Percentiles rank a stretch among this genome's conserved stretches.
These are phyloP conservation scores for Oreochromis aureus DNA, from an alignment of 2,113 vertebrate genomes.

Conservation along the genomic window DNA sequence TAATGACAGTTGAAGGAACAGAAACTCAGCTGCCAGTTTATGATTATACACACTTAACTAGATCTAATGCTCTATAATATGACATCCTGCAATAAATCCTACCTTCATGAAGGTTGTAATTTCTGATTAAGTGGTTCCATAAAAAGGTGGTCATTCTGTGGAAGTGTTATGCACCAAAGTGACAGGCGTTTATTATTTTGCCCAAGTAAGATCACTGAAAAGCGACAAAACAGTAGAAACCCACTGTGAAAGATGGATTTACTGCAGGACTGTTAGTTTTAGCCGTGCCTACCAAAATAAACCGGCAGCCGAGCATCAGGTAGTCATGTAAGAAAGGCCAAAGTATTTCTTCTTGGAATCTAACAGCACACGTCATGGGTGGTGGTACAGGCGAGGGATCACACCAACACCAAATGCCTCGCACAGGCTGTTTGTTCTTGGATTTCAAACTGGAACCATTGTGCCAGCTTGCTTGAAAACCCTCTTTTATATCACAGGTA, in stretches of 20 bases:
- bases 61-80: neutral
- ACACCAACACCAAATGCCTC: neutral
- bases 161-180: neutral
- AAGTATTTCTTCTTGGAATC: neutral
- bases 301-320: neutral
- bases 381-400: neutral
- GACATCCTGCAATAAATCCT: neutral
- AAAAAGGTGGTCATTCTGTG: neutral
- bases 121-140: neutral
- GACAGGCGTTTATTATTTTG: neutral
- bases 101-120: neutral
- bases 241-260: neutral
- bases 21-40: neutral
- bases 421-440: neutral
- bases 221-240: neutral
- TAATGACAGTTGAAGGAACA: neutral
- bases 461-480: neutral
- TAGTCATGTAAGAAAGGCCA: neutral
- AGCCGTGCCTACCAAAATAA: neutral
- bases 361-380: neutral
- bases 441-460: neutral
- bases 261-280: neutral
- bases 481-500: neutral
- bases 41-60: neutral
- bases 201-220: neutral